Base-by-base conservation (phyloP, 2,113 vertebrate genomes). In the Gambusia affinis region DNA sequence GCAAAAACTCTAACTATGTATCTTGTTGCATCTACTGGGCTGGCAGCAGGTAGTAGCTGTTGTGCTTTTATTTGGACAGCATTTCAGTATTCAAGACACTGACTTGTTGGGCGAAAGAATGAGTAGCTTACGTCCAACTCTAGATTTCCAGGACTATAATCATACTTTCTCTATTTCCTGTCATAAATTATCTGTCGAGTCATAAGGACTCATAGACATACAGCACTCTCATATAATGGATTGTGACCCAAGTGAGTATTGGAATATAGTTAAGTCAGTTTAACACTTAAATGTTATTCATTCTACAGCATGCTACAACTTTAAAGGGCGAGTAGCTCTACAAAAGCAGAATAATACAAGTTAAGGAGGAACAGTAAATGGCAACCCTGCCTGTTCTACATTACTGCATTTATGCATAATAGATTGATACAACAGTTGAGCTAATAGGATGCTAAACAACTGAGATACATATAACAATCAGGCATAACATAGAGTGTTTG, bases 241-340 rank as follows among this genome's bases (percentile, higher is more conserved):
- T 68, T 61, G 31, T 8, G 67, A 69, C 35, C 33, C 8, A 72
- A 85, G 61, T 14, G 35, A 37, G 83, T 80, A 87, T 63, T 87
- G 76, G 73, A 76, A 78, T 86, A 89, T 76, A 89, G 72, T 88
- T 70, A 82, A 71, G 72, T 88, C 72, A 3, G 30, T 84, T 86
- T 72, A 69, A 39, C 73, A 84, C 72, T 81, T 84, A 82, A 82
- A 75, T 85, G 80, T 90, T 75, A 85, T 75, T 86, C 80, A 80
- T 87, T 91, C 73, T 82, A 86, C 82, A 84, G 75, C 92, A 94
- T 94, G 93, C 93, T 90, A 91, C 79, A 86, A 65, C 69, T 84
- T 81, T 47, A 80, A 68, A 89, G 73, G 68, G 83, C 92, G 91
- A 93, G 90, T 90, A 93, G 80, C 79, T 87, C 78, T 85, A 86